A percentile compares a stretch with the other conserved stretches of the same genome.
phyloP scores from a whole-genome alignment of 2,113 vertebrate genomes.

The Tamias sibiricus region DNA sequence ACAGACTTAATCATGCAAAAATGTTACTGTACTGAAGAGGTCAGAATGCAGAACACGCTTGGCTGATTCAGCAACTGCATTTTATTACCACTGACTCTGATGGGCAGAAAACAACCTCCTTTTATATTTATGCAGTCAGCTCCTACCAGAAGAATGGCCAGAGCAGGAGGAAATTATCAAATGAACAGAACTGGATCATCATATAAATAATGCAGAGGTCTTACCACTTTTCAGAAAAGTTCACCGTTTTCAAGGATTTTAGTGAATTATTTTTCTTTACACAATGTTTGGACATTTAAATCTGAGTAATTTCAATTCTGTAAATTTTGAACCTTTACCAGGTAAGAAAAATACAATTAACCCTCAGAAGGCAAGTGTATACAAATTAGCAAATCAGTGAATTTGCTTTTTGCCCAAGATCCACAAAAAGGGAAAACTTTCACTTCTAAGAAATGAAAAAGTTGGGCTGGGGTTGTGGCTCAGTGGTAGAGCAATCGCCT shows the following conservation, averaged over 20 bases:
- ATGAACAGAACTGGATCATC: background rate
- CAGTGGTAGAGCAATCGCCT: no score
- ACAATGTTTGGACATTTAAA: constrained; percentile 45
- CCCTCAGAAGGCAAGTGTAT: background rate
- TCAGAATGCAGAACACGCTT: constrained; percentile 16
- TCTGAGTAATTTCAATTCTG: background rate
- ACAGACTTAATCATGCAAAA: background rate
- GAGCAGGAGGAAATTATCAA: background rate
- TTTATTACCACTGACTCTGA: constrained; percentile 40
- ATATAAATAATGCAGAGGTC: background rate
- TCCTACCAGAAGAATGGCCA: background rate
- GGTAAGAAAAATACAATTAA: background rate
- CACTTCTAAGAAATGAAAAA: constrained; percentile 44
- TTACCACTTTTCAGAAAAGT: constrained; percentile 42
- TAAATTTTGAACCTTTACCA: constrained; percentile 5
- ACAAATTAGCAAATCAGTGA: constrained; percentile 16
- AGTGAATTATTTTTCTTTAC: background rate
- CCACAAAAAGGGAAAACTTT: background rate
- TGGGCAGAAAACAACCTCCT: background rate
- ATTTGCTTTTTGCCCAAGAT: background rate
- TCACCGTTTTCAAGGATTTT: background rate
- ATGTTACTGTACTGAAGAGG: constrained; percentile 42
- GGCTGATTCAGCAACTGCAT: background rate
- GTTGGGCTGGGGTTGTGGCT: no score
- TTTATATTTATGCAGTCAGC: background rate